A percentile compares a stretch with the other conserved stretches of the same genome.
phyloP scores from a whole-genome alignment of 2,797 vertebrate species.

The Novumbra hubbsi region DNA sequence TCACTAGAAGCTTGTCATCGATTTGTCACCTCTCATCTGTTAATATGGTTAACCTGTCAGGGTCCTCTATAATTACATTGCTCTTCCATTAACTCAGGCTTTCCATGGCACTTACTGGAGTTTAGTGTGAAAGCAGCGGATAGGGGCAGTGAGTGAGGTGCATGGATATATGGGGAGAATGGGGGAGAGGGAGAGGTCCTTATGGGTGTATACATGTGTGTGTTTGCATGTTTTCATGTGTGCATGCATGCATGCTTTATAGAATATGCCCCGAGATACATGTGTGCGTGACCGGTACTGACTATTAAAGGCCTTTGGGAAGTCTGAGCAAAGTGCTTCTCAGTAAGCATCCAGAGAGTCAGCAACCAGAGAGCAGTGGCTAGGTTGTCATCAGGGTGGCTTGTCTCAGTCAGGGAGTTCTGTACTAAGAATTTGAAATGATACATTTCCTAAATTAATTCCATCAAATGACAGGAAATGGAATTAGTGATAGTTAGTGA shows the following conservation, averaged over 20 bases:
- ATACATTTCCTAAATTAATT: conserved; percentile 54
- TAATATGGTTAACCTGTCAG: conserved; percentile 54
- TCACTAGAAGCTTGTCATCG: conserved; percentile 37
- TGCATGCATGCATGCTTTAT: background rate
- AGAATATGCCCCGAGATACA: conserved; percentile 20
- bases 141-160: background rate
- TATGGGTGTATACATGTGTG: conserved; percentile 1
- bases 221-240: background rate
- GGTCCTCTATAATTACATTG: conserved; percentile 50
- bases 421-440: conserved; percentile 53
- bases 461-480: conserved; percentile 61
- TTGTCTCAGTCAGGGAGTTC: background rate
- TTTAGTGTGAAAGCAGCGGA: conserved; percentile 33
- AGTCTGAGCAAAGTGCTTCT: conserved; percentile 47
- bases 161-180: conserved; percentile 5
- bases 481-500: conserved; percentile 46
- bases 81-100: conserved; percentile 40
- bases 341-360: conserved; percentile 31
- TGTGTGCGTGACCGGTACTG: conserved; percentile 52
- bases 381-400: conserved; percentile 23
- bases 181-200: background rate
- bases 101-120: conserved; percentile 30
- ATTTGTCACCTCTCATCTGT: conserved; percentile 45
- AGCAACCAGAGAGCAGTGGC: conserved; percentile 27
- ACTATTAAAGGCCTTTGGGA: conserved; percentile 51